Percentiles rank a stretch among this genome's conserved stretches.
Conservation (phyloP, 2,113 vertebrate species). For the Phylloscopus trochiloides region DNA sequence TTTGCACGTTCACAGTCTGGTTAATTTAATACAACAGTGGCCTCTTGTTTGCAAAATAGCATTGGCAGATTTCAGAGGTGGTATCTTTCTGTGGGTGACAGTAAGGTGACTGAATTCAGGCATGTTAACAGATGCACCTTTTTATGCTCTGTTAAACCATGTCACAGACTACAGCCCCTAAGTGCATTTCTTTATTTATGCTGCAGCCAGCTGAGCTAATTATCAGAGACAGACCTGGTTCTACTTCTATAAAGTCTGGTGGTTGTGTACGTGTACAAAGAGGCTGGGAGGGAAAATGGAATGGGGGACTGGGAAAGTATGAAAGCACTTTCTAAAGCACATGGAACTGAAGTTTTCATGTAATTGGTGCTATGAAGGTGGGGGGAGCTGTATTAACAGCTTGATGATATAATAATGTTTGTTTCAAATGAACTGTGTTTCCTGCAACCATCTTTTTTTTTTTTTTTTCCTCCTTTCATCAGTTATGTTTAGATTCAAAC, state of each 20-base stretch:
- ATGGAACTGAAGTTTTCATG: neutral
- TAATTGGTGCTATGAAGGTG: neutral
- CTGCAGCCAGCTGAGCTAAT: slow-evolving; percentile 73
- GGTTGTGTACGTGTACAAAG: neutral
- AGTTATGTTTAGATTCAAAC: neutral
- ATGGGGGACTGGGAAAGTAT: neutral
- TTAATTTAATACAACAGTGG: slow-evolving; percentile 72
- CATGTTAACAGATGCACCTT: slow-evolving; percentile 75
- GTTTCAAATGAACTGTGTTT: neutral
- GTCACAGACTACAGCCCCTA: slow-evolving; percentile 72
- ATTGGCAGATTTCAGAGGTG: slow-evolving; percentile 49
- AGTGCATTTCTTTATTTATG: slow-evolving; percentile 72
- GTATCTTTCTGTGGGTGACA: slow-evolving; percentile 70
- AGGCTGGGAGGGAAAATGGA: neutral
- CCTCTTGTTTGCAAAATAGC: slow-evolving; percentile 70
- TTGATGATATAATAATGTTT: neutral
- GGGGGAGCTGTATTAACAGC: neutral
- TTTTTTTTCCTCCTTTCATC: neutral
- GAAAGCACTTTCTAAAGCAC: neutral
- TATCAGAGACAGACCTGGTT: slow-evolving; percentile 69
- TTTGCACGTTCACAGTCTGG: slow-evolving; percentile 58
- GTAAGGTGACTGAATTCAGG: slow-evolving; percentile 64
- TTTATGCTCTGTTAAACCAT: slow-evolving; percentile 76
- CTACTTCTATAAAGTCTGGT: slow-evolving; percentile 54
- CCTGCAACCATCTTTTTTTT: too few relatives aligned